Base-by-base conservation (phyloP, 2,888 invertebrate species). In the Coenonympha arcania region DNA sequence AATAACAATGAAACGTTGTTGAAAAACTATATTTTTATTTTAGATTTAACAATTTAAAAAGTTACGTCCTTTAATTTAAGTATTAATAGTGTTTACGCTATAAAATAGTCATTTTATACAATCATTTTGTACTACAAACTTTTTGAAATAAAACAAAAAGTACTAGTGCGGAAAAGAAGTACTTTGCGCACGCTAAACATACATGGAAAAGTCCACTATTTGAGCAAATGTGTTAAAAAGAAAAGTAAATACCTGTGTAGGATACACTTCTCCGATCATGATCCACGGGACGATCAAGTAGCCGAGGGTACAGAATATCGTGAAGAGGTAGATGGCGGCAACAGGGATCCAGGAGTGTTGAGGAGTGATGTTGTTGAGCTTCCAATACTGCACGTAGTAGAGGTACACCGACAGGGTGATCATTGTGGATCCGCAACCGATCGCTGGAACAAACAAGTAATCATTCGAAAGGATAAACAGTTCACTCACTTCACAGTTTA, bases 251-350 rank as follows among this genome's bases (percentile, higher is more conserved):
- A 88, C 88, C 85, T 89, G 88, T n/a, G 87, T 88, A 0, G 91
- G 91, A 71, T 91, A 91, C 19, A 91, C 89, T 69, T 91, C 91
- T n/a, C 91, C 91, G 48, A 91, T 91, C 91, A 91, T 91, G 6
- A 91, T 88, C 91, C 91, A 91, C 0, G 91, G 91, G 13, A 91
- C 89, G 31, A 91, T 90, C 41, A 91, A 73, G 62, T 90, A 91
- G 6, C 91, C 91, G 6, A 91, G 69, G 0, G 91, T 91, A 54
- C 91, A 91, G 6, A 88, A 82, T 26, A 90, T 78, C 4, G 87
- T 89, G 70, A 91, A 91, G 6, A 87, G 59, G 63, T 88, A 89
- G 54, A 91, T 89, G 59, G 88, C 87, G 31, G 86, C 72, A 0
- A 90, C 87, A 0, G 91, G 91, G 19, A 91, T 76, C 90, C 91